Base-by-base conservation (phyloP, 2,888 invertebrate species). In the Calliscelio sp. region DNA sequence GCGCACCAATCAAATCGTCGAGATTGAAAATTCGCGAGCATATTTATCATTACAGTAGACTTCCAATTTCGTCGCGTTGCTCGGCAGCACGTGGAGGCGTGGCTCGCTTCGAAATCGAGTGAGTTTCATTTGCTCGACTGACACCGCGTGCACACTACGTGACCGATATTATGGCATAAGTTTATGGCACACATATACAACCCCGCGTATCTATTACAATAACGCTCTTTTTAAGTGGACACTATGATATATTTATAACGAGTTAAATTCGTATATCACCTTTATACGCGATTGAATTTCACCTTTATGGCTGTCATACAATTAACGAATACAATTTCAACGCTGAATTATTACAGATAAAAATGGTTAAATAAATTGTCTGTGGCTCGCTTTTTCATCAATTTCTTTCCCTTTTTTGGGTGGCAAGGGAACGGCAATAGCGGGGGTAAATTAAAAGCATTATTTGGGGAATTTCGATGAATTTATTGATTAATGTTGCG, bases 181-280 rank as follows among this genome's bases (percentile, higher is more conserved):
- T 80, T 73, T 80, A 73, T 73, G 65, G 35, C n/a, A 8, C 63
- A 32, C 49, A 53, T 68, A 28, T 28, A 28, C 28, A 28, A 28
- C 49, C n/a, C n/a, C 28, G 28, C 28, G 28, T 28, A 28, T 28
- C 28, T 28, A 81, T 81, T 81, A 75, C 70, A 81, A 35, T 75
- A 75, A 81, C 25, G 57, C 25, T 71, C 57, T 82, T 82, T 77
- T 77, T 71, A 77, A 75, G 53, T 70, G 81, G 61, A 1, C 59
- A 14, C 55, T 25, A 24, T 25, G 63, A 46, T 63, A 63, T 81
- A 81, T 81, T 81, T 81, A 75, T 75, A 41, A 38, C 53, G 51
- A 75, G 75, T 70, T 61, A 75, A 75, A 75, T 74, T 55, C 75
- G 61, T 68, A 68, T 74, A 74, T 81, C 35, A 74, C 71, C 49